Evolutionary conservation across 2,797 vertebrate species (phyloP), one percentile per base, ranked within the genome.

Genomic region (Vultur gryphus): DNA sequence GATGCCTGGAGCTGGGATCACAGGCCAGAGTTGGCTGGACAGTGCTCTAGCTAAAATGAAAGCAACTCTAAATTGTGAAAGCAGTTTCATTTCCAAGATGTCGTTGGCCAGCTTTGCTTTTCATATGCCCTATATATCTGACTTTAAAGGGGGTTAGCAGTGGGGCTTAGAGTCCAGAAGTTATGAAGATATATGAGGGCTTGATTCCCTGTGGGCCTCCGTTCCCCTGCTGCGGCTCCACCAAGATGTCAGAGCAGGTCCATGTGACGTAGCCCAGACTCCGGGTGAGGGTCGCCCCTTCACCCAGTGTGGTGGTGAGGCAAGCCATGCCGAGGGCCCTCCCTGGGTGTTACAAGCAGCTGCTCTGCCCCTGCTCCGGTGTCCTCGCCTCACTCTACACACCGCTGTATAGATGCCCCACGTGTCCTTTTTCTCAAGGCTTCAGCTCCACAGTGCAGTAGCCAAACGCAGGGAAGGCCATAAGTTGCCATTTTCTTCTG

Each of bases 241-340:
- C 10, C 7, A 35, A 48, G 62, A 29, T 15, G 33, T 49, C 58
- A 61, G 41, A 43, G 31, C 28, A 52, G 11, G 49, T 65, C 52
- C 13, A 4, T 24, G 28, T 0, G 1, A 69, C 6, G 1, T 1
- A 43, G 77, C 29, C 35, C 21, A 43, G 48, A 71, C 13, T n/a
- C 24, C 0, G 2, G 26, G 13, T 48, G 44, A 94, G 25, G 7
- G 21, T 58, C 5, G 0, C 18, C 28, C 25, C 16, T 87, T 73
- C 58, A 58, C 16, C 6, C 67, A 70, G 23, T 28, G 4, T 0
- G 1, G 33, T 5, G 10, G 41, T 2, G 4, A 43, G 9, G 20
- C 43, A 70, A 18, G 52, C 37, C 1, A 0, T 78, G 35, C 26
- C 3, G 3, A 20, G 7, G 18, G 5, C 5, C 19, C 13, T 78